These are phyloP conservation scores for Heteronetta atricapilla DNA, from an alignment of 2,113 vertebrate genomes.

Conservation along the genomic window DNA sequence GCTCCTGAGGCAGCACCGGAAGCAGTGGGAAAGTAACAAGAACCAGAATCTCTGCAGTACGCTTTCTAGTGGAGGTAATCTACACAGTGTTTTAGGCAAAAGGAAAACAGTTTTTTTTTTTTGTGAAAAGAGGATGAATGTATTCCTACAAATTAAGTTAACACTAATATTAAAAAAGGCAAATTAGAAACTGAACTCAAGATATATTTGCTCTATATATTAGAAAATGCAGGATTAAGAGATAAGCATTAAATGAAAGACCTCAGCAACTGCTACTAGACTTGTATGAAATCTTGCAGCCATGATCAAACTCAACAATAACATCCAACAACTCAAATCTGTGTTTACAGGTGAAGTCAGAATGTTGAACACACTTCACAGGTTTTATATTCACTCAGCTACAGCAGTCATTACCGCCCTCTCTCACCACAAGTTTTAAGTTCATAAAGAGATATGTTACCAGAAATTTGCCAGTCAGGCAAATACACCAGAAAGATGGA, in stretches of 20 bases:
- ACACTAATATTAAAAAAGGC: background rate
- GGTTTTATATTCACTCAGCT: background rate
- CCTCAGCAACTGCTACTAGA: background rate
- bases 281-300: background rate
- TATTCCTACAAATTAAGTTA: background rate
- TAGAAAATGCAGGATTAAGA: background rate
- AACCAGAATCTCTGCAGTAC: slow-evolving; percentile 23
- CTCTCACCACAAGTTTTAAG: background rate
- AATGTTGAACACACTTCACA: background rate
- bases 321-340: background rate
- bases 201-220: background rate
- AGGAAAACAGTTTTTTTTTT: background rate
- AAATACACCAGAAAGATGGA: background rate
- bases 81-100: background rate
- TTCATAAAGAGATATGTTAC: background rate
- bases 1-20: slow-evolving; percentile 68
- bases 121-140: background rate
- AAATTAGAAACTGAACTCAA: background rate
- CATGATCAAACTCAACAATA: background rate
- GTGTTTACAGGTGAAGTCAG: background rate
- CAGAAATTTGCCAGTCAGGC: background rate
- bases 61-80: slow-evolving; percentile 10
- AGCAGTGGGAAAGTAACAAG: slow-evolving; percentile 52
- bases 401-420: background rate
- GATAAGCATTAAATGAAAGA: rapidly evolving